Base-by-base conservation (phyloP, 1,140 invertebrate genomes). In the Drosophila melanica region DNA sequence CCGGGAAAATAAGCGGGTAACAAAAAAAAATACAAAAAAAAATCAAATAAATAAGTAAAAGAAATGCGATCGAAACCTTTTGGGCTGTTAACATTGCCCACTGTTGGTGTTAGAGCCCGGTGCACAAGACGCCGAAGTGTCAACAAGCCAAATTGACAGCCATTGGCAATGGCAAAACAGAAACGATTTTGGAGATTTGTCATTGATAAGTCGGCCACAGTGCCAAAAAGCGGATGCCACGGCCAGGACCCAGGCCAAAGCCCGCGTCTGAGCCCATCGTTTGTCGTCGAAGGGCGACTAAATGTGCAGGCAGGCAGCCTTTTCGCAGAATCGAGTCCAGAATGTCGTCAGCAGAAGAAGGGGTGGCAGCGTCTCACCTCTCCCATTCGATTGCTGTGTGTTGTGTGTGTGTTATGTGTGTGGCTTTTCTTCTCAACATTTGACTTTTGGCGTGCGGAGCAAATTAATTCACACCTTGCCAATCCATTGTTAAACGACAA, bases 381-480 rank as follows among this genome's bases (percentile, higher is more conserved):
- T 14, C 30, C 33, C 45, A 20, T 27, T 48, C 37, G 47, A 62
- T 51, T 68, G 47, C 51, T 81, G 79, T 84, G 84, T n/a, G n/a
- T n/a, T n/a, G n/a, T n/a, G n/a, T n/a, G n/a, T n/a, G n/a, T n/a
- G n/a, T n/a, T n/a, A n/a, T 81, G 79, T 84, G 84, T 87, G 79
- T 87, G 84, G 84, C 69, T 87, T 68, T 66, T 51, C 66, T 64
- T 47, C 76, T 77, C 80, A 77, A 75, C 80, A 59, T 73, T 71
- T 82, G 84, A 82, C 76, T 79, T 70, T 69, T 76, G 84, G 84
- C 79, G 76, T 84, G 84, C 84, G 75, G 76, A 89, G 84, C 84
- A 89, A 89, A 89, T 89, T 89, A 89, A 89, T 89, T 89, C 84
- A 89, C 84, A 89, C 84, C 84, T 89, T 89, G 80, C 84, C 85